Evolutionary conservation across 2,113 vertebrate genomes (phyloP).

Genomic region (Muscicapa adusta): DNA sequence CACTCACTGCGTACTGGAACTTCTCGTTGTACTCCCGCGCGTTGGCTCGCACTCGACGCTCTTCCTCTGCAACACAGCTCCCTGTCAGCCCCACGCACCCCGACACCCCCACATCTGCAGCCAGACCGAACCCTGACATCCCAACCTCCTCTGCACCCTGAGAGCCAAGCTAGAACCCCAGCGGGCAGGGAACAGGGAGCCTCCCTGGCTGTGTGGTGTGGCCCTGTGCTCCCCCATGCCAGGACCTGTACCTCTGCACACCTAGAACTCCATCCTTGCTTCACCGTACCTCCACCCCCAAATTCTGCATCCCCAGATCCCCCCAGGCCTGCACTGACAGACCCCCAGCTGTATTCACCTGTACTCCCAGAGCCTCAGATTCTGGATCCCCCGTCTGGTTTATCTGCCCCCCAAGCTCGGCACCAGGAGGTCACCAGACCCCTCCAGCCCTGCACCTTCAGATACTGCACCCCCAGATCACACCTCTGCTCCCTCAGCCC

Average conservation of each 20-base stretch:
- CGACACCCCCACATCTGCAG: neutral
- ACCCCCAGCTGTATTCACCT: neutral
- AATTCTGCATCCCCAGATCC: neutral
- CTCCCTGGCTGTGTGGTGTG: neutral
- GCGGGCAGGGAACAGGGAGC: neutral
- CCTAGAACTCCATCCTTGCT: neutral
- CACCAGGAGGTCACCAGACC: neutral
- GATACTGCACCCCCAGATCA: neutral
- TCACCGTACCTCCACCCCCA: too few species aligned
- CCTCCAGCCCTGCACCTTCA: neutral
- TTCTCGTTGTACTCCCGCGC: constrained; percentile 91
- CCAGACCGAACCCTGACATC: neutral
- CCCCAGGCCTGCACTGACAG: neutral
- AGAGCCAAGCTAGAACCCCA: neutral
- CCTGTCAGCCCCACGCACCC: neutral
- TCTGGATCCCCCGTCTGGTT: neutral
- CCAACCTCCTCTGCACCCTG: neutral
- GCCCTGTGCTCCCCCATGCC: neutral
- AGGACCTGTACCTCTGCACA: neutral
- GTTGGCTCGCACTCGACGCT: constrained; percentile 86
- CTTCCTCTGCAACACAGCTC: constrained; percentile 81
- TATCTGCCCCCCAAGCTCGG: neutral
- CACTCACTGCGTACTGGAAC: constrained; percentile 91
- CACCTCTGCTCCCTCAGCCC: neutral
- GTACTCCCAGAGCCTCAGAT: neutral